Evolutionary conservation across 2,888 invertebrate species (phyloP), one percentile per base, ranked within the genome.

Genomic region (Coelinius sp.): DNA sequence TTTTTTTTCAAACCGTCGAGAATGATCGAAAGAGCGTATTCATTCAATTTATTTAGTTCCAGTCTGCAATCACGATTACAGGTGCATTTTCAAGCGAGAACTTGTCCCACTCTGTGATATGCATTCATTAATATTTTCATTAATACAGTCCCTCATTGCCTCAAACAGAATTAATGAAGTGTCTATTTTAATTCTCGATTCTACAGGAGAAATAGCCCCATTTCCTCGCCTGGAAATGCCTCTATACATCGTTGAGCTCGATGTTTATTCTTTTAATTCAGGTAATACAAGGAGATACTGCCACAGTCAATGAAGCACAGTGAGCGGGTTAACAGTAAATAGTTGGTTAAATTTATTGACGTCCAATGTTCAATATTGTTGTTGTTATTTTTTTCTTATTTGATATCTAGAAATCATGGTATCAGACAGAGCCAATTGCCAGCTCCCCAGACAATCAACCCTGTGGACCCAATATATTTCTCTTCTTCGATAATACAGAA

Each of bases 241-340:
- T 71, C 80, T 80, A 79, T 78, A 78, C 62, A n/a, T n/a, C n/a
- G 80, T 82, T 79, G 81, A 83, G 82, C 81, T 80, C 76, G 75
- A 73, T 72, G 69, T 77, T 77, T 70, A 74, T n/a, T n/a, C n/a
- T 52, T 22, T 27, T 44, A 41, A n/a, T n/a, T 17, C 20, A 64
- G 59, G 59, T 41, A 68, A 68, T 56, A 68, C 67, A 72, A 49
- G 73, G 77, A 75, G 77, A 79, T 78, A 79, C 75, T 73, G 75
- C 73, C 63, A 78, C 75, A 78, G 78, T 77, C 74, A 73, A 77
- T 78, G 66, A 75, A 77, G 64, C 71, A 59, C 73, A 63, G 70
- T 75, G 75, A 73, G 74, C 65, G 70, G 63, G 65, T 59, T 52
- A 52, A 56, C 14, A 27, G 31, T 14, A 46, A 22, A 12, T 56